Evolutionary conservation across 2,797 vertebrate species (phyloP), one percentile per base, ranked within the genome.

Genomic region (Danionella dracula): DNA sequence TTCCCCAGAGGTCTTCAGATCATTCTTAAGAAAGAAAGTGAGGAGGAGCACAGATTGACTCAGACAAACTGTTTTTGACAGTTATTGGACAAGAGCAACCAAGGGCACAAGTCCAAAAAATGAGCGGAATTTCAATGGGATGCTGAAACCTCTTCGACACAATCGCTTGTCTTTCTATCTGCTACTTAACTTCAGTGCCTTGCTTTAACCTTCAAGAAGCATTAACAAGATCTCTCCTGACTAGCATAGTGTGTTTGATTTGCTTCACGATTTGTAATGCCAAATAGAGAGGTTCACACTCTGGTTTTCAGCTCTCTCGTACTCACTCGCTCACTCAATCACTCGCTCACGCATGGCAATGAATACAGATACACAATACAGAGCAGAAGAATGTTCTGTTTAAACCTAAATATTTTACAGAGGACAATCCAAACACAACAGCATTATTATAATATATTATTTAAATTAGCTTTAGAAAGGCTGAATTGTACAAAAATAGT

Each of bases 51-150:
- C 7, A 64, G 29, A 65, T 54, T 12, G 49, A 23, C 9, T 35
- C 2, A 44, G 19, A 53, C 8, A n/a, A 37, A 54, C 19, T 35
- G n/a, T 45, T 45, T 45, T 35, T 54, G 40, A 45, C 62, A 65
- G 40, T 40, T 16, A 31, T 48, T 2, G 5, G 8, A 29, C 32
- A 20, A 38, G 34, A 1, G 1, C 11, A 31, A 41, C 27, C 13
- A 1, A 17, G 38, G n/a, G 9, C n/a, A 21, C 49, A 42, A 16
- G 17, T 41, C 32, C 37, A 49, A 9, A 29, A 55, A 66, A 48
- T 13, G 19, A 38, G 50, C 8, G 15, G 41, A 66, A 56, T 66
- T 29, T 56, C 41, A 66, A 66, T 12, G 12, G 56, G 63, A 46
- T 31, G 9, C 12, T n/a, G 2, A 19, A 37, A 54, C 16, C 37